Evolutionary conservation across 2,888 invertebrate species (phyloP).

Genomic region (Listrodromus nycthemerus): DNA sequence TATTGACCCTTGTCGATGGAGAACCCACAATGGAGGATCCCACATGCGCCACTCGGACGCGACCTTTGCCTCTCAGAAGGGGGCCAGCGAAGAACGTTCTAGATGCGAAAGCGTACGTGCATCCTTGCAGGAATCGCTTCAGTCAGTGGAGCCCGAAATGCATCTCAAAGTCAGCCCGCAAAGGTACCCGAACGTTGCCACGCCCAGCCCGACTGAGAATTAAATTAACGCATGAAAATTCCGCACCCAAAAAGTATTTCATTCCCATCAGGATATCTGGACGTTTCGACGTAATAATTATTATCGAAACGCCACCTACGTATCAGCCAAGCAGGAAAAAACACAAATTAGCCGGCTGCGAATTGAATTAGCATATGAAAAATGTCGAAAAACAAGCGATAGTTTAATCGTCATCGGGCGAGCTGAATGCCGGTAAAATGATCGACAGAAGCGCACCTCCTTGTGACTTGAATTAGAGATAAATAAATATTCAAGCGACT

Average conservation of each 20-base stretch:
- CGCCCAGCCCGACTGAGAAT: not conserved
- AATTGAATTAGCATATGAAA: no score
- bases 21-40: constrained; percentile 43
- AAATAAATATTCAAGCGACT: no score
- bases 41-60: constrained; percentile 14
- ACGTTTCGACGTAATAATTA: not conserved
- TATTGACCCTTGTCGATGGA: constrained; percentile 60
- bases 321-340: not conserved
- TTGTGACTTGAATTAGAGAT: no score
- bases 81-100: not conserved
- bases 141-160: not conserved
- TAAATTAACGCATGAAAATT: not conserved
- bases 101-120: constrained; percentile 14
- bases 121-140: not conserved
- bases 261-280: not conserved
- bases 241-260: not conserved
- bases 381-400: no score
- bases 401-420: no score
- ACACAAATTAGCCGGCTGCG: no score
- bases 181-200: not conserved
- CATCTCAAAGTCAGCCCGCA: not conserved
- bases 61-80: constrained; percentile 9
- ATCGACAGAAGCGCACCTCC: no score
- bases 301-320: not conserved
- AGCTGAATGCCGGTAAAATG: no score